Evolutionary conservation across 2,888 invertebrate species (phyloP), one percentile per base, ranked within the genome.

Genomic region (Scelioninae gen. 1): DNA sequence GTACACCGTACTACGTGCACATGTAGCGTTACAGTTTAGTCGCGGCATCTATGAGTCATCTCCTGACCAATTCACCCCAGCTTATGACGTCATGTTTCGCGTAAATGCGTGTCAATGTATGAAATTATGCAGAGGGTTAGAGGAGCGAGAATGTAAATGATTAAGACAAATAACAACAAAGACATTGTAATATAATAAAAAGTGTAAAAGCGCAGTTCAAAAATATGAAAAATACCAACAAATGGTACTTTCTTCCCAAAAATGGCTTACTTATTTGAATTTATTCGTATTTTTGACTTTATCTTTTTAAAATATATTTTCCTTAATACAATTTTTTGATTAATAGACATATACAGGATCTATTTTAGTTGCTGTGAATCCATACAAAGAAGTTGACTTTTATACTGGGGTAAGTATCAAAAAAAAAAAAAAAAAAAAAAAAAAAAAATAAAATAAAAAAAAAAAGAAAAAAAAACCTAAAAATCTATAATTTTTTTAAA

Each of bases 311-410:
- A 23, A 23, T 23, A 23, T 23, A 38, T 83, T 85, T 94, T 94
- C 94, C 95, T 91, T 91, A 86, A 90, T 83, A 60, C 68, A 82
- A 68, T 60, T 34, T 66, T 76, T 45, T 5, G 1, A n/a, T 58
- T 23, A 53, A 91, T 94, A 98, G 98, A 98, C 98, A 79, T 98
- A 97, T 93, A 97, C 97, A 75, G 98, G 98, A 87, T 96, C 97
- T 81, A 98, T 98, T 93, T 94, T 98, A 91, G 96, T 98, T 88
- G 97, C 98, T 88, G 97, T 98, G 87, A 98, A 98, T 93, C 98
- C 98, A 4, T 98, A 98, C 94, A 98, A 98, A 93, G 96, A 96
- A 91, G 94, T 98, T 89, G 96, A 96, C 93, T 96, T 96, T 92
- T 98, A 97, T 93, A 96, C 96, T 87, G 95, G 95, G 94, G 98